Evolutionary conservation across 1,140 invertebrate genomes (phyloP).

Genomic region (Orchesella cincta): DNA sequence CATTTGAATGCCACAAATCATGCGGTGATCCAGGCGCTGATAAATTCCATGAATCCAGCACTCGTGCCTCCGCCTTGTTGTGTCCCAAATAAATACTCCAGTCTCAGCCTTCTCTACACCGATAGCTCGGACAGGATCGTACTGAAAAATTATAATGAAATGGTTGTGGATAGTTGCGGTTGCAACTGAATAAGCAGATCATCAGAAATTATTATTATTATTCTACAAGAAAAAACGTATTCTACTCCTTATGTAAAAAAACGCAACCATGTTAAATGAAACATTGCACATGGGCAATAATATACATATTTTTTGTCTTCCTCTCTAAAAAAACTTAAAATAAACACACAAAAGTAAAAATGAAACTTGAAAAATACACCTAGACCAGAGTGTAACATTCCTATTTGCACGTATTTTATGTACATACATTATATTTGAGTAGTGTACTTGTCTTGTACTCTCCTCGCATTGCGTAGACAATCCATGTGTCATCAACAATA

Average conservation of each 20-base stretch:
- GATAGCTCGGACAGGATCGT: conserved; percentile 91
- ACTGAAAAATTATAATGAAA: conserved; percentile 94
- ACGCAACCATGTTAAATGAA: too few relatives aligned
- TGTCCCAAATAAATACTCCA: conserved; percentile 83
- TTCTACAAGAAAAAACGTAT: neutral
- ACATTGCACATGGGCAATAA: too few relatives aligned
- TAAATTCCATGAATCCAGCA: conserved; percentile 85
- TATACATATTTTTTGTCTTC: neutral
- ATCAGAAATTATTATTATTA: neutral
- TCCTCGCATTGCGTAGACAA: too few relatives aligned
- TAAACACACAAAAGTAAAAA: too few relatives aligned
- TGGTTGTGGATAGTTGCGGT: conserved; percentile 90
- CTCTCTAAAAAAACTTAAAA: too few relatives aligned
- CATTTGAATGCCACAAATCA: conserved; percentile 97
- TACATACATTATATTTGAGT: too few relatives aligned
- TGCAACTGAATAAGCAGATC: conserved; percentile 69
- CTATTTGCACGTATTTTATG: neutral
- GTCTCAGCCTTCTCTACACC: conserved; percentile 91
- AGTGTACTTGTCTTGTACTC: too few relatives aligned
- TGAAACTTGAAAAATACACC: neutral
- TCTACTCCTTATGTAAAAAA: too few relatives aligned
- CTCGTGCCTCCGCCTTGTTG: conserved; percentile 92
- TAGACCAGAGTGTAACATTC: neutral
- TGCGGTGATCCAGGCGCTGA: conserved; percentile 94
- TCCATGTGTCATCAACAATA: conserved; percentile 13